These are phyloP conservation scores for Corythucha ciliata DNA, from an alignment of 2,888 invertebrate genomes.

Conservation along the genomic window DNA sequence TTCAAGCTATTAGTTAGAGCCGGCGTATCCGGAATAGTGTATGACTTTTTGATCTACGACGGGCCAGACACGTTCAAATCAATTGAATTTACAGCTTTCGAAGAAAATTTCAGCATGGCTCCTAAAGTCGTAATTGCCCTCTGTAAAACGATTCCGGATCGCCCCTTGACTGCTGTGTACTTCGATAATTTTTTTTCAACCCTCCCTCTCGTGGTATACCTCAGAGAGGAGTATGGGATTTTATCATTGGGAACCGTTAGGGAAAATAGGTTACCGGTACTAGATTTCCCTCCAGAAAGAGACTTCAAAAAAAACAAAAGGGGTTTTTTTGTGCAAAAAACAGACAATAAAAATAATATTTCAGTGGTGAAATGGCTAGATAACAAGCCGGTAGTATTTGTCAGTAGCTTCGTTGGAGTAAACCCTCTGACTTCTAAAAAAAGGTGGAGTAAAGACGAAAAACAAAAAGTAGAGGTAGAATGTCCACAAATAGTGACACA, in stretches of 20 bases:
- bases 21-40: slow-evolving; percentile 39
- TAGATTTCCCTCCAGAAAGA: neutral
- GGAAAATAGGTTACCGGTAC: slow-evolving; percentile 16
- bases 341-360: slow-evolving; percentile 7
- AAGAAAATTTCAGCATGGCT: slow-evolving; percentile 36
- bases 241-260: slow-evolving; percentile 28
- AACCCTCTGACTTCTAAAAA: slow-evolving; percentile 16
- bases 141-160: slow-evolving; percentile 31
- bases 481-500: slow-evolving; percentile 8
- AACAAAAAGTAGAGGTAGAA: neutral
- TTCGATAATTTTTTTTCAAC: slow-evolving; percentile 34
- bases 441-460: slow-evolving; percentile 9
- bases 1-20: slow-evolving; percentile 39
- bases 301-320: slow-evolving; percentile 4
- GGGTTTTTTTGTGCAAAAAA: slow-evolving; percentile 2
- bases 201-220: slow-evolving; percentile 20
- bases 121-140: slow-evolving; percentile 37
- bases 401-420: slow-evolving; percentile 27
- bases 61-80: slow-evolving; percentile 37
- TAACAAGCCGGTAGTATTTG: slow-evolving; percentile 31
- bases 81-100: slow-evolving; percentile 32
- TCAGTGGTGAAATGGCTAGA: slow-evolving; percentile 31
- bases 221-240: slow-evolving; percentile 27
- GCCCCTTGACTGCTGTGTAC: slow-evolving; percentile 28
- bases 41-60: slow-evolving; percentile 39